Evolutionary conservation across 2,888 invertebrate species (phyloP).

Genomic region (Tetranychus truncatus): DNA sequence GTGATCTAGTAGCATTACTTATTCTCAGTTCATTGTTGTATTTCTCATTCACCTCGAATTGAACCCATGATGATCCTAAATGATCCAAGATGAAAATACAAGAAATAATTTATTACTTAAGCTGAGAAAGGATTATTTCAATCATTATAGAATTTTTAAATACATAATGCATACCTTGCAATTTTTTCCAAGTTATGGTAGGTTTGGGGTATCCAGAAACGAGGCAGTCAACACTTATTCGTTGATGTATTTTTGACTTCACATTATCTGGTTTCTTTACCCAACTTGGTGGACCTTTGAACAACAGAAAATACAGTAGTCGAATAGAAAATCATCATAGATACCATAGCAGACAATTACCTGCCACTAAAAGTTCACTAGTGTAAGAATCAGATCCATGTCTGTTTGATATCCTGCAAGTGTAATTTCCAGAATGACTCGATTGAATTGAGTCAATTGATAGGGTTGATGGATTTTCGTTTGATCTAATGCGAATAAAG

Average conservation of each 20-base stretch:
- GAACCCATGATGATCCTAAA: not conserved
- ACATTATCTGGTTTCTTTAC: not conserved
- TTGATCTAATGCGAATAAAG: slow-evolving; percentile 19
- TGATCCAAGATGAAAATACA: not conserved
- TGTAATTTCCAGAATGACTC: slow-evolving; percentile 27
- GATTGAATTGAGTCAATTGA: slow-evolving; percentile 24
- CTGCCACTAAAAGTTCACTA: not conserved
- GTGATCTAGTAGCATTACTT: not conserved
- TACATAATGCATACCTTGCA: not conserved
- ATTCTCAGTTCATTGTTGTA: not conserved
- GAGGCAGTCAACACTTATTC: not conserved
- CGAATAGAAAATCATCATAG: too few relatives aligned
- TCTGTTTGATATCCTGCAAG: slow-evolving; percentile 21
- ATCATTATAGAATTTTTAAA: not conserved
- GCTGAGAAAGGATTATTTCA: not conserved
- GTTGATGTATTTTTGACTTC: not conserved
- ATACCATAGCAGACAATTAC: not conserved
- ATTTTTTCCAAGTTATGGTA: not conserved
- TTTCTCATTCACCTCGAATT: not conserved
- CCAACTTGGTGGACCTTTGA: not conserved
- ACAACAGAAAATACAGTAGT: not conserved
- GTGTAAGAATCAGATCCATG: slow-evolving; percentile 11
- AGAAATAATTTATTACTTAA: not conserved
- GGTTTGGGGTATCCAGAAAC: not conserved
- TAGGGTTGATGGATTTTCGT: slow-evolving; percentile 25